These are phyloP conservation scores for Pardosa pseudoannulata DNA, from an alignment of 2,888 invertebrate species.

Conservation along the genomic window DNA sequence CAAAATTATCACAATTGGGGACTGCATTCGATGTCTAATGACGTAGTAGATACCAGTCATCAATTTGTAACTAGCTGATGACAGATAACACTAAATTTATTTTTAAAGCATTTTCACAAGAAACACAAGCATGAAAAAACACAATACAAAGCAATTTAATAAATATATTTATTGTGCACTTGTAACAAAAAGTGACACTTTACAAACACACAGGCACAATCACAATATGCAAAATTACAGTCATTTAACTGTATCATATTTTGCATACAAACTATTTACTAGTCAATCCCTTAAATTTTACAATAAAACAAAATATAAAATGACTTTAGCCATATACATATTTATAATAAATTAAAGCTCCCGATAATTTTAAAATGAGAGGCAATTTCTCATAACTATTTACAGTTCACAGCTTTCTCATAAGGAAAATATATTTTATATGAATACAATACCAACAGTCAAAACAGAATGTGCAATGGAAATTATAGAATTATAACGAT, in stretches of 20 bases:
- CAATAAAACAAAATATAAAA: slow-evolving; percentile 34
- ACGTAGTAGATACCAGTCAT: too few species aligned
- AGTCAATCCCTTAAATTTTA: slow-evolving; percentile 37
- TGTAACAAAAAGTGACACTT: slow-evolving; percentile 58
- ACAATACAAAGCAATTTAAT: slow-evolving; percentile 47
- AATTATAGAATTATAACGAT: not conserved
- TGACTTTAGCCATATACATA: slow-evolving; percentile 38
- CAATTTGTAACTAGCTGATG: too few species aligned
- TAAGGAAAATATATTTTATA: not conserved
- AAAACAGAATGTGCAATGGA: not conserved
- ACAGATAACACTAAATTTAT: too few species aligned
- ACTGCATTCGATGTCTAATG: too few species aligned
- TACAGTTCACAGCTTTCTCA: slow-evolving; percentile 11
- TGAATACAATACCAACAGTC: not conserved
- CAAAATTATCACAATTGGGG: too few species aligned
- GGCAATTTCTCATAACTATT: slow-evolving; percentile 1
- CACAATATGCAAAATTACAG: slow-evolving; percentile 38
- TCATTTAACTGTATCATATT: slow-evolving; percentile 2
- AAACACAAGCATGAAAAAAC: not conserved
- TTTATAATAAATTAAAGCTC: slow-evolving; percentile 56
- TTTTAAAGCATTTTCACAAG: too few species aligned
- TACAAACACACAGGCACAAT: slow-evolving; percentile 61
- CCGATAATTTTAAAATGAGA: slow-evolving; percentile 40
- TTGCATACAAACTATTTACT: slow-evolving; percentile 42
- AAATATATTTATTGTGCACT: slow-evolving; percentile 71